Evolutionary conservation across 2,888 invertebrate genomes (phyloP).

Genomic region (Lymantria monacha): DNA sequence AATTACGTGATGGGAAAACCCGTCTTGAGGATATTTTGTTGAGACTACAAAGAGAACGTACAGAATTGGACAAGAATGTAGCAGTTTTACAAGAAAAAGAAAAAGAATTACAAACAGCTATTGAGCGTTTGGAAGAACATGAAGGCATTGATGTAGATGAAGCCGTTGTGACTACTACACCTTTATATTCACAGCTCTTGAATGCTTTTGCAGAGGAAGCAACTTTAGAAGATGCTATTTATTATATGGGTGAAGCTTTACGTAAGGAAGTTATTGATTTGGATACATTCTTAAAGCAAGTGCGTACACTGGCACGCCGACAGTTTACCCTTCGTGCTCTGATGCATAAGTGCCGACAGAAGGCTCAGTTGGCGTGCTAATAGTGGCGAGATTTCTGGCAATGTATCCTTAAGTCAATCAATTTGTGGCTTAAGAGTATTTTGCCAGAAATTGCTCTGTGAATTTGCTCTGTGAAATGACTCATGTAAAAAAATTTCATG

Average conservation of each 20-base stretch:
- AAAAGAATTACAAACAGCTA: constrained; percentile 90
- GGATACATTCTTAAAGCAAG: constrained; percentile 98
- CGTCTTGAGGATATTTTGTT: constrained; percentile 90
- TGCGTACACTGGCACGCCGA: constrained; percentile 95
- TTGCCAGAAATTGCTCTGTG: constrained; percentile 30
- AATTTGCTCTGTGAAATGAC: constrained; percentile 30
- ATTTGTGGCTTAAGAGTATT: constrained; percentile 5
- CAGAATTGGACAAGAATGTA: constrained; percentile 92
- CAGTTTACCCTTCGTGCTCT: constrained; percentile 98
- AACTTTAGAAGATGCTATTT: constrained; percentile 98
- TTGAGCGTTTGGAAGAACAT: constrained; percentile 88
- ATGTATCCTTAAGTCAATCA: constrained; percentile 20
- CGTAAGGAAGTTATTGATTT: constrained; percentile 96
- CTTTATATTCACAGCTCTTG: constrained; percentile 96
- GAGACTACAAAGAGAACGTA: constrained; percentile 89
- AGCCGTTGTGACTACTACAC: constrained; percentile 97
- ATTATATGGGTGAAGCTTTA: constrained; percentile 97
- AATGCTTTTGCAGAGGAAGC: constrained; percentile 98
- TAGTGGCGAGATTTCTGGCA: constrained; percentile 36
- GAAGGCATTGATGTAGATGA: constrained; percentile 96
- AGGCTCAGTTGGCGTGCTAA: constrained; percentile 92
- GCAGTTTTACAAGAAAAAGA: constrained; percentile 92
- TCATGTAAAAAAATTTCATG: constrained; percentile 12
- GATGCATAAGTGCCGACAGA: constrained; percentile 98
- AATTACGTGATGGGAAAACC: constrained; percentile 91